Evolutionary conservation across 1,140 invertebrate species (phyloP), one percentile per base, ranked within the genome.

Genomic region (Galendromus occidentalis): DNA sequence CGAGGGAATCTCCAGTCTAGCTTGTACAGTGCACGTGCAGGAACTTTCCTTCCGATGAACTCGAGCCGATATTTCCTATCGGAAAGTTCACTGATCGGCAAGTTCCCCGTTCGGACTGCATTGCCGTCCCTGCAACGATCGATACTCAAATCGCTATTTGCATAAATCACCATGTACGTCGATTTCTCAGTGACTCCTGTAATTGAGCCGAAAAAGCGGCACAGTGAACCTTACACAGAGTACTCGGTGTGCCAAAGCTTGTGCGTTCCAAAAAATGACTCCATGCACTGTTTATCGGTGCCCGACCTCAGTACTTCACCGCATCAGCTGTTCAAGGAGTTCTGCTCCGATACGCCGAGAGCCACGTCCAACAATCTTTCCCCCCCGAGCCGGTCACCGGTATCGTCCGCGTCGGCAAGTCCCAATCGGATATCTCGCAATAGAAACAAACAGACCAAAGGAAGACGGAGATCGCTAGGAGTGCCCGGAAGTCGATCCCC

Each of bases 251-350:
- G 51, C 22, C 51, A 59, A 14, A 59, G 33, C 22, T 33, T 59
- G 51, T 59, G 51, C 33, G 51, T 59, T 25, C 51, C 51, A 4
- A 59, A 59, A 5, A 59, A 59, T 25, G 33, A 17, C 25, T 59
- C 51, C 12, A 17, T 59, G 14, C 51, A 59, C 20, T 59, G 51
- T 33, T 59, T 59, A 33, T 59, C 51, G 51, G 51, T 59, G 51
- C 51, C 51, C 51, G 51, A 59, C 51, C 51, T 59, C 25, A 59
- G 51, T 33, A 33, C 51, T 33, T 59, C 51, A 59, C 51, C 51
- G 51, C 51, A 59, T 33, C 51, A 59, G 51, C 51, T 59, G 14
- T 59, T 59, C 51, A 25, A 33, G 25, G 51, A 59, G 33, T 59
- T 59, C 51, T 59, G 51, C 20, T 59, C 51, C 25, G 51, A 59